phyloP scores from a whole-genome alignment of 2,888 invertebrate species.

The Lycia hirtaria region DNA sequence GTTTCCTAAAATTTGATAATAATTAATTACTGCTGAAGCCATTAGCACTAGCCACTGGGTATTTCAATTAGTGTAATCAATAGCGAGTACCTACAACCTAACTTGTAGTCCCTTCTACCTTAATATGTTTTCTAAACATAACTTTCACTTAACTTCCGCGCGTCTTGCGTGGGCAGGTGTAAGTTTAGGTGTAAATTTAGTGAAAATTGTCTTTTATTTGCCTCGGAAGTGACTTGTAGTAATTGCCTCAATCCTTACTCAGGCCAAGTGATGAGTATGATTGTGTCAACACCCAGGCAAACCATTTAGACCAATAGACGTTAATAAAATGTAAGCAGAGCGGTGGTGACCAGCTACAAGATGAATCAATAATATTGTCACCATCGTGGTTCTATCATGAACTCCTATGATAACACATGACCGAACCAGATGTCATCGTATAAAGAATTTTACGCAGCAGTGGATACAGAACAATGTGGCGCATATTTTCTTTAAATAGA shows the following conservation, averaged over 20 bases:
- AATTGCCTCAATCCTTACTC: constrained; percentile 12
- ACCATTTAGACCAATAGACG: neutral
- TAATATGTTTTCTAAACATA: constrained; percentile 24
- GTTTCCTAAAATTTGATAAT: no score
- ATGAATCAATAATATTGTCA: no score
- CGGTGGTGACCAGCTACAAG: no score
- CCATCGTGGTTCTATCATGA: no score
- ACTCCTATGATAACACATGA: no score
- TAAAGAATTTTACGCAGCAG: no score
- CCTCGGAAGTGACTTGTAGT: constrained; percentile 22
- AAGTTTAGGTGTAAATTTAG: constrained; percentile 22
- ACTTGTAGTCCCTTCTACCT: neutral
- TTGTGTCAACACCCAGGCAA: neutral
- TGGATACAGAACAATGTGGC: no score
- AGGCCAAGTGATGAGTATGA: neutral
- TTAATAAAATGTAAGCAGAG: no score
- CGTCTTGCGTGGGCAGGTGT: constrained; percentile 22
- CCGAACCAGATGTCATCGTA: no score
- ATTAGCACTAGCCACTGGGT: neutral
- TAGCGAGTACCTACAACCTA: neutral
- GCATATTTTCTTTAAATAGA: no score
- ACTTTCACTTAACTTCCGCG: constrained; percentile 28
- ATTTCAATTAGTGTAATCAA: neutral
- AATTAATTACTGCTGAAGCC: no score
- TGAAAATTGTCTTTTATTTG: constrained; percentile 24